Percentiles rank a stretch among this genome's conserved stretches.
phyloP scores from a whole-genome alignment of 53 echinoderm and acorn worm species.

The Luidia sarsii region DNA sequence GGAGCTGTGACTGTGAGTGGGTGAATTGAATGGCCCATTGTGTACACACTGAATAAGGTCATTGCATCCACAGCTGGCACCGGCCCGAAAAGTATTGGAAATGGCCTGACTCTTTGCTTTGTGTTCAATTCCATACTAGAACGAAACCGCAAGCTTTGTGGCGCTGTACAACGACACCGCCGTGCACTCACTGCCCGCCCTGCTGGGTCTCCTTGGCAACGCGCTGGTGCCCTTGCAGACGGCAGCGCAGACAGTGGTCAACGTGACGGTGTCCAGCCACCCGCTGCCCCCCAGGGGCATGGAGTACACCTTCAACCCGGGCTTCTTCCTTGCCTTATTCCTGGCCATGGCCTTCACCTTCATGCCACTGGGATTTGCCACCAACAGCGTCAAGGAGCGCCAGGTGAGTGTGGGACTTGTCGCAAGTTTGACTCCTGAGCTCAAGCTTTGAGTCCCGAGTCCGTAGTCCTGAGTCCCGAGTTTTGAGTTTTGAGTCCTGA shows the following conservation, averaged over 20 bases:
- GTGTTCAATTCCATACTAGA: too few species aligned
- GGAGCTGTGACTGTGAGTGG: too few species aligned
- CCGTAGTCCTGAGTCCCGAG: too few species aligned
- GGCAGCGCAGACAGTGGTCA: background rate
- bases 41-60: too few species aligned
- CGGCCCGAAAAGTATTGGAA: too few species aligned
- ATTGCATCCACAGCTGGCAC: too few species aligned
- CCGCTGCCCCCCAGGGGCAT: constrained; percentile 15
- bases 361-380: constrained; percentile 48
- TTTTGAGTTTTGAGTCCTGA: too few species aligned
- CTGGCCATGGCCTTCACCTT: constrained; percentile 34
- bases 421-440: too few species aligned
- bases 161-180: constrained; percentile 72
- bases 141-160: too few species aligned
- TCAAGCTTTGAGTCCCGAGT: too few species aligned
- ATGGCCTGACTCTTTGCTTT: too few species aligned
- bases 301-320: background rate
- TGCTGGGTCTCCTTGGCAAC: constrained; percentile 50
- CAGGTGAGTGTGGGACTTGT: constrained; percentile 51
- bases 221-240: background rate
- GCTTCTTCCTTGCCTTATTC: constrained; percentile 53
- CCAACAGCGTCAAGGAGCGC: constrained; percentile 60
- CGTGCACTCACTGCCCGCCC: constrained; percentile 59
- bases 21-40: too few species aligned
- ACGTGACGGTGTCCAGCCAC: constrained; percentile 48